Percentiles rank a stretch among this genome's conserved stretches.
Conservation (phyloP, 2,888 invertebrate species). For the Endotricha flammealis region DNA sequence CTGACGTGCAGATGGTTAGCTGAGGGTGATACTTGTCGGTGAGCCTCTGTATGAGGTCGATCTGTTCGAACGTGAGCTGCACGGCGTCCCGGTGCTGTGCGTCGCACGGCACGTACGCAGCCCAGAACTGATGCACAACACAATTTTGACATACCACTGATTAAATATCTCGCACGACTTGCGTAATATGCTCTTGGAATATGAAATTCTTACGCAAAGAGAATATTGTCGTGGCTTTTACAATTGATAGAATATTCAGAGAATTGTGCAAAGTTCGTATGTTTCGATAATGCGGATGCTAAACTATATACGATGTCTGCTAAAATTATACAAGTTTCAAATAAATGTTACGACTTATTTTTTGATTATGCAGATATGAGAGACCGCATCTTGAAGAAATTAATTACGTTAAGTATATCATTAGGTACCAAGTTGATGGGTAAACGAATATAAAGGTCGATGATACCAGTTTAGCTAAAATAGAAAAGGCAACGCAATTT, state of each 20-base stretch:
- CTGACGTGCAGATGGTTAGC: conserved; percentile 86
- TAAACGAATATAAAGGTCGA: no score
- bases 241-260: conserved; percentile 28
- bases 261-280: conserved; percentile 18
- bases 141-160: conserved; percentile 38
- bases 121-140: conserved; percentile 85
- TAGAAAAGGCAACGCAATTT: no score
- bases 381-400: no score
- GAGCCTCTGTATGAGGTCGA: conserved; percentile 89
- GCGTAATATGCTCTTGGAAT: conserved; percentile 36
- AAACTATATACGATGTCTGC: no score
- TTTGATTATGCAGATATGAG: no score
- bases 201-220: conserved; percentile 38
- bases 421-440: no score
- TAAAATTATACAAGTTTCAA: conserved; percentile 2
- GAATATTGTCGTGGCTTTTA: conserved; percentile 35
- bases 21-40: conserved; percentile 88
- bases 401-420: no score
- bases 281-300: conserved; percentile 7
- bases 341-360: not conserved
- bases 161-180: conserved; percentile 58
- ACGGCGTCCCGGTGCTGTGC: conserved; percentile 91
- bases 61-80: conserved; percentile 89
- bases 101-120: conserved; percentile 90
- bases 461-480: no score